phyloP scores from a whole-genome alignment of 2,888 invertebrate genomes.

The Nephrotoma flavescens region DNA sequence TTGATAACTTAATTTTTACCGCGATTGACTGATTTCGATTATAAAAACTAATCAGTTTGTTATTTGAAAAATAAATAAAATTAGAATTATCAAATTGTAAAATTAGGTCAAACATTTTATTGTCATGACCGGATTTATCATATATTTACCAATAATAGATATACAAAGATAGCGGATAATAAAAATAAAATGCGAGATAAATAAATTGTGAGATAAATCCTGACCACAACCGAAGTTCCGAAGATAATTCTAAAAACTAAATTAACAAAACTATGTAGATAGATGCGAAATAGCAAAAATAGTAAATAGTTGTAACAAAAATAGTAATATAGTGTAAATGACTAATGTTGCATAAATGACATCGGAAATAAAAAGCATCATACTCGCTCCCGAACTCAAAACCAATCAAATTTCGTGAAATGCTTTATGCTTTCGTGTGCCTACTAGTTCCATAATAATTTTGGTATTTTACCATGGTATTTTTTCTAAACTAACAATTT shows the following conservation, averaged over 20 bases:
- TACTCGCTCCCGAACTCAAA: no score
- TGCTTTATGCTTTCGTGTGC: no score
- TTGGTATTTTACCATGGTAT: no score
- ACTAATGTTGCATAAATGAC: no score
- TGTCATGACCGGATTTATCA: not conserved
- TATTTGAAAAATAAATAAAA: not conserved
- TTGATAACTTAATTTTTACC: not conserved
- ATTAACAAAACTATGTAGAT: not conserved
- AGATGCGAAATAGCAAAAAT: no score
- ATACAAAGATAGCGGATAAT: not conserved
- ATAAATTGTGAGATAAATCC: not conserved
- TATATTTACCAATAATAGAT: not conserved
- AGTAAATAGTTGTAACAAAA: no score
- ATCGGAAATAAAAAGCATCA: no score
- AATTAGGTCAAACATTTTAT: not conserved
- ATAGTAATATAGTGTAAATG: no score
- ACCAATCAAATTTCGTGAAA: no score
- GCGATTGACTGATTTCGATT: not conserved
- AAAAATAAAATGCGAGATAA: not conserved
- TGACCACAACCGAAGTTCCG: not conserved
- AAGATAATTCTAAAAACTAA: not conserved
- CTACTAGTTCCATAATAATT: no score
- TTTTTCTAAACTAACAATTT: no score
- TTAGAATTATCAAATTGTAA: not conserved
- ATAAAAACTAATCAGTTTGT: not conserved